Percentiles rank a stretch among this genome's conserved stretches.
Conservation (phyloP, 2,888 invertebrate genomes). For the Sycophila texana region DNA sequence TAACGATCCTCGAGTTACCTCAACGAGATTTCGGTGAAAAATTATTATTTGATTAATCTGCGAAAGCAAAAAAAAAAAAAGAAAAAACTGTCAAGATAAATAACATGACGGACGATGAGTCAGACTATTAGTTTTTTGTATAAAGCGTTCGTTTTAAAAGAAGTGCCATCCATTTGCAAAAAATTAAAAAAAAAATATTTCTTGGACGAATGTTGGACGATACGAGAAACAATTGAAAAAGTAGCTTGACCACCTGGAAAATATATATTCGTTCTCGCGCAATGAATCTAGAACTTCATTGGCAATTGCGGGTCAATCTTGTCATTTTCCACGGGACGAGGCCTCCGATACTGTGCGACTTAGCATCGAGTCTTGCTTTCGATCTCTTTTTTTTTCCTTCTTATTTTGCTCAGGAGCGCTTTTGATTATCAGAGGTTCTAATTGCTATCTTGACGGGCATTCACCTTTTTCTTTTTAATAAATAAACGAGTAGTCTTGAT, state of each 20-base stretch:
- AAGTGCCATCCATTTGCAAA: conserved; percentile 61
- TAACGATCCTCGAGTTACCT: background rate
- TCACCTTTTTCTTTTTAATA: background rate
- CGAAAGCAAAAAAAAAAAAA: background rate
- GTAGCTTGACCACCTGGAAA: conserved; percentile 46
- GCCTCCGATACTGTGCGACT: background rate
- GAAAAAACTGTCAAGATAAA: background rate
- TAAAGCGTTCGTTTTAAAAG: conserved; percentile 48
- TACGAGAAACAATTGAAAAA: conserved; percentile 8
- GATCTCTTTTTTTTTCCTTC: conserved; percentile 8
- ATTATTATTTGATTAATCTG: too few relatives aligned
- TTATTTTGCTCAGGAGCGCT: conserved; percentile 16
- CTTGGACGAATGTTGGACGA: too few relatives aligned
- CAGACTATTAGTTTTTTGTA: conserved; percentile 36
- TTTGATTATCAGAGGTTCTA: background rate
- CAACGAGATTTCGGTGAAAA: background rate
- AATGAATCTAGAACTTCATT: conserved; percentile 64
- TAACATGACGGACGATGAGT: background rate
- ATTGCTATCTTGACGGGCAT: conserved; percentile 2
- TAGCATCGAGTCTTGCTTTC: conserved; percentile 16
- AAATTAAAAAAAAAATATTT: conserved; percentile 53
- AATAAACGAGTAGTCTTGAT: background rate
- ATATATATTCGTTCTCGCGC: conserved; percentile 25
- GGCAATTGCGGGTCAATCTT: conserved; percentile 73
- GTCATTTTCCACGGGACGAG: conserved; percentile 70